Conservation (phyloP, 2,113 vertebrate genomes). For the Vidua macroura region DNA sequence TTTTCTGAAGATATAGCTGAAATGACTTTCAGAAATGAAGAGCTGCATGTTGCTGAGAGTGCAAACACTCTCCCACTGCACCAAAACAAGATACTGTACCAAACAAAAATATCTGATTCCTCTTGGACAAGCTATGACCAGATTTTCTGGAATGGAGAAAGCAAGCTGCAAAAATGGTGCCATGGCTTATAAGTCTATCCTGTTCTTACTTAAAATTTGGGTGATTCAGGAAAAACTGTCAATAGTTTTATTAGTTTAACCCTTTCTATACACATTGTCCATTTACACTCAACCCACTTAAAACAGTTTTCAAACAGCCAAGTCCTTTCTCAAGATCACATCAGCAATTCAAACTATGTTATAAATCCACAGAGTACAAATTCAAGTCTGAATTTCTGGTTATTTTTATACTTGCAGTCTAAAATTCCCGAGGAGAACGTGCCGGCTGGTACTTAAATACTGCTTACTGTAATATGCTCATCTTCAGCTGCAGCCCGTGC, state of each 20-base stretch:
- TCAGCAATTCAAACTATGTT: neutral
- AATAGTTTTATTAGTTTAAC: neutral
- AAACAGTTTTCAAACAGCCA: neutral
- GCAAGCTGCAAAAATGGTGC: neutral
- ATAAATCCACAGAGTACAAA: neutral
- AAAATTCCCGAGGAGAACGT: neutral
- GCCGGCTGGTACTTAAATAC: neutral
- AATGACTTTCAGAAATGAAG: neutral
- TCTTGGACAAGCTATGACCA: neutral
- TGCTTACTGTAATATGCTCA: constrained; percentile 91
- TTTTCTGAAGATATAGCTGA: neutral
- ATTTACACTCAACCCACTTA: neutral
- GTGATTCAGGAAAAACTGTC: neutral
- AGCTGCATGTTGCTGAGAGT: neutral
- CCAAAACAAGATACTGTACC: neutral
- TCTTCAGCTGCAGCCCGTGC: constrained; percentile 90
- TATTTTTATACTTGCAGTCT: neutral
- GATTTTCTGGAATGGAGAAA: neutral
- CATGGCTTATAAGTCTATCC: fast-evolving
- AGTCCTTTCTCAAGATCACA: neutral
- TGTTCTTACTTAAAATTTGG: neutral
- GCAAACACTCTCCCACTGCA: neutral
- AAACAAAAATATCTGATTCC: neutral
- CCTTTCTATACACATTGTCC: neutral
- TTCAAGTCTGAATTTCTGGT: neutral